phyloP scores from a whole-genome alignment of 2,113 vertebrate genomes.

The Paramisgurnus dabryanus region DNA sequence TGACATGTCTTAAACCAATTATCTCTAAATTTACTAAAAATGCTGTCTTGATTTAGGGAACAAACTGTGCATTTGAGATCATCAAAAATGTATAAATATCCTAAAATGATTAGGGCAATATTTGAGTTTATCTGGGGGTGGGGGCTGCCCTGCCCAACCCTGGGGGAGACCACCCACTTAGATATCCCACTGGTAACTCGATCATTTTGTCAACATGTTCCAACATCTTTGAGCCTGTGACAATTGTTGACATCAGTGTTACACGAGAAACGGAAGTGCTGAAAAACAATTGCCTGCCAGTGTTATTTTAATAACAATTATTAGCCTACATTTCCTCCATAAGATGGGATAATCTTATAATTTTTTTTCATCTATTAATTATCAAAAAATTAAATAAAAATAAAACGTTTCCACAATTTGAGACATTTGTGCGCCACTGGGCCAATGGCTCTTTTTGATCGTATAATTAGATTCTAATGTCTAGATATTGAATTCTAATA shows the following conservation, averaged over 20 bases:
- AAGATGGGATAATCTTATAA: no score
- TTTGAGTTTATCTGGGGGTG: slow-evolving; percentile 32
- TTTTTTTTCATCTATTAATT: no score
- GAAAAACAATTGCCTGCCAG: not conserved
- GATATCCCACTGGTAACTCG: slow-evolving; percentile 46
- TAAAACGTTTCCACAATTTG: no score
- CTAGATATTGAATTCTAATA: not conserved
- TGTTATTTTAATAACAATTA: not conserved
- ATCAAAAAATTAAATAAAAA: no score
- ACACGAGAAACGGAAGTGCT: not conserved
- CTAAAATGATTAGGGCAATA: slow-evolving; percentile 59
- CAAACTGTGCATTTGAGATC: not conserved
- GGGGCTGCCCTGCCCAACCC: slow-evolving; percentile 17
- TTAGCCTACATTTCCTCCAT: no score
- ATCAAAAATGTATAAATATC: slow-evolving; percentile 39
- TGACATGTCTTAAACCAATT: no score
- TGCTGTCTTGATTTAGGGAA: not conserved
- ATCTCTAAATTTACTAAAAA: not conserved
- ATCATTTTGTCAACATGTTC: slow-evolving; percentile 56
- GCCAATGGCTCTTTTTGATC: not conserved
- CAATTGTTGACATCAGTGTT: slow-evolving; percentile 14
- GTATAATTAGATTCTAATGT: not conserved
- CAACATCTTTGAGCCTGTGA: slow-evolving; percentile 27
- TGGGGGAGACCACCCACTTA: slow-evolving; percentile 71
- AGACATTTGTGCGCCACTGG: slow-evolving; percentile 61